These are phyloP conservation scores for Diacarnus erythraeanus DNA, from an alignment of 37 sponge, comb jelly and placozoan species.

Conservation along the genomic window DNA sequence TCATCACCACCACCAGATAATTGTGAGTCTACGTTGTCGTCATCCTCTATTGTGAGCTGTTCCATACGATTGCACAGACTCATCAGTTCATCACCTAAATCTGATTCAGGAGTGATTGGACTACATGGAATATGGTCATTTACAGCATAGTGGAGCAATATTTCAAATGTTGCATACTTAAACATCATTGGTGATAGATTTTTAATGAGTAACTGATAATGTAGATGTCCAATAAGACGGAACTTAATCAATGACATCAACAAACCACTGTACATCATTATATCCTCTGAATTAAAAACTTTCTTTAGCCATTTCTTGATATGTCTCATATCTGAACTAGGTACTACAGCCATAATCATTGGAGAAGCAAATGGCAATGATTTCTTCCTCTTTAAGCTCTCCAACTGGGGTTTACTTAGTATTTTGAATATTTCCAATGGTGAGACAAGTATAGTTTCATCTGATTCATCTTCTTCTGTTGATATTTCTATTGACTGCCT, in stretches of 20 bases:
- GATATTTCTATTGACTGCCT: too few relatives aligned
- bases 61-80: background rate
- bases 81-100: background rate
- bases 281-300: background rate
- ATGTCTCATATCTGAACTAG: background rate
- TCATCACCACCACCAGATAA: background rate
- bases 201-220: conserved; percentile 14
- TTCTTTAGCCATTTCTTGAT: conserved; percentile 14
- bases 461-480: too few relatives aligned
- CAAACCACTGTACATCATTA: background rate
- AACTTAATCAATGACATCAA: background rate
- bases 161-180: background rate
- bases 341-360: conserved; percentile 4
- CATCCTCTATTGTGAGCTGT: conserved; percentile 1
- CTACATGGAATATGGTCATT: background rate
- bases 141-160: background rate
- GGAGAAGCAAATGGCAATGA: conserved; percentile 5
- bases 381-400: background rate
- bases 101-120: background rate
- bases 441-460: background rate
- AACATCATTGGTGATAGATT: conserved; percentile 1
- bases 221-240: conserved; percentile 25
- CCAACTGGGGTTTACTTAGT: background rate
- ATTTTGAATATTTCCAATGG: conserved; percentile 31
- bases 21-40: background rate